These are phyloP conservation scores for Tapirus indicus DNA, from an alignment of 2,797 vertebrate species.

Conservation along the genomic window DNA sequence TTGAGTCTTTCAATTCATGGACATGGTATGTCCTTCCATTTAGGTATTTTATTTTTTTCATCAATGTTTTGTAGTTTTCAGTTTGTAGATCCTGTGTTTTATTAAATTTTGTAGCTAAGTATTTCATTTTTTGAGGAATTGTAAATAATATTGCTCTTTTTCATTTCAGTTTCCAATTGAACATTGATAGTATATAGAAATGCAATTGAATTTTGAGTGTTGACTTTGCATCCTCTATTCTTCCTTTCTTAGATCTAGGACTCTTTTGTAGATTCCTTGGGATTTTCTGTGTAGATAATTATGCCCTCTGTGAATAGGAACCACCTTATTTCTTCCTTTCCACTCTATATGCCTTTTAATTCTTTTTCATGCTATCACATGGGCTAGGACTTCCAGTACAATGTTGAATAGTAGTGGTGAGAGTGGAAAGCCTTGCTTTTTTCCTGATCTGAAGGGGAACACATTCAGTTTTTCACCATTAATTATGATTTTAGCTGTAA, in stretches of 20 bases:
- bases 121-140: background rate
- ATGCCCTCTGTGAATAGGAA: background rate
- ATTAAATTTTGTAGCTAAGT: background rate
- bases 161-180: background rate
- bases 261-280: background rate
- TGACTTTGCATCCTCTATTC: background rate
- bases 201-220: background rate
- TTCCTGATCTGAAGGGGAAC: background rate
- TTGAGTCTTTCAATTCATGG: background rate
- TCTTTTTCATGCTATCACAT: background rate
- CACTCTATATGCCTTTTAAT: background rate
- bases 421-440: background rate
- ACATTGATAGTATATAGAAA: background rate
- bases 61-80: background rate
- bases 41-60: background rate
- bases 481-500: background rate
- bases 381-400: background rate
- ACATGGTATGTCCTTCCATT: background rate
- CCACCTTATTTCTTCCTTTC: conserved; percentile 1
- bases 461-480: background rate
- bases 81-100: background rate
- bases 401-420: background rate
- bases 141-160: background rate
- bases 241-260: background rate
- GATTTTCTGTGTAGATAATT: background rate